A percentile compares a stretch with the other conserved stretches of the same genome.
phyloP scores from a whole-genome alignment of 1,140 invertebrate genomes.

The Anoplophora glabripennis region DNA sequence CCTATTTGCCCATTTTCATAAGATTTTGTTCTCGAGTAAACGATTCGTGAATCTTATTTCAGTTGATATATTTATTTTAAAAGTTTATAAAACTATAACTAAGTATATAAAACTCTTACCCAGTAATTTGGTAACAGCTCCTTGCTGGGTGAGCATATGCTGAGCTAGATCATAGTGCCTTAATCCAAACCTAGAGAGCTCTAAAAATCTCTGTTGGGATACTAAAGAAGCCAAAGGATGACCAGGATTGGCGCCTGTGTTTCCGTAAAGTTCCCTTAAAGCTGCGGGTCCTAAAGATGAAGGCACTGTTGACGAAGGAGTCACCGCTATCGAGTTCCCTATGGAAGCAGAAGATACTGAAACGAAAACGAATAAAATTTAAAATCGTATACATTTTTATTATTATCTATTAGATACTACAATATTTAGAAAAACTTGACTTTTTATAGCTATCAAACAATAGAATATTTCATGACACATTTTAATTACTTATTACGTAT shows the following conservation, averaged over 20 bases:
- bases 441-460: too few relatives aligned
- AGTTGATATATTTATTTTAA: too few relatives aligned
- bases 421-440: too few relatives aligned
- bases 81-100: too few relatives aligned
- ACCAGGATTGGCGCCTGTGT: conserved; percentile 52
- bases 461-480: too few relatives aligned
- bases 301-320: conserved; percentile 33
- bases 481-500: too few relatives aligned
- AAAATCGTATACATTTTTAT: too few relatives aligned
- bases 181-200: conserved; percentile 78
- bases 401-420: too few relatives aligned
- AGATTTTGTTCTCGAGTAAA: too few relatives aligned
- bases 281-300: conserved; percentile 39
- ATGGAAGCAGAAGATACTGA: conserved; percentile 42
- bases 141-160: conserved; percentile 84
- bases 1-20: too few relatives aligned
- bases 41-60: too few relatives aligned
- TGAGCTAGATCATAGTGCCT: conserved; percentile 86
- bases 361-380: conserved; percentile 24
- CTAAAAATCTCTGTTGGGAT: conserved; percentile 72
- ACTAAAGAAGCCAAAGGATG: conserved; percentile 66
- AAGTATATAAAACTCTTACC: too few relatives aligned
- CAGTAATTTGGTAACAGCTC: conserved; percentile 85
- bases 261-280: conserved; percentile 50
- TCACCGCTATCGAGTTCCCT: conserved; percentile 28